Evolutionary conservation across 1,140 invertebrate genomes (phyloP), one percentile per base, ranked within the genome.

Genomic region (Diabrotica undecimpunctata): DNA sequence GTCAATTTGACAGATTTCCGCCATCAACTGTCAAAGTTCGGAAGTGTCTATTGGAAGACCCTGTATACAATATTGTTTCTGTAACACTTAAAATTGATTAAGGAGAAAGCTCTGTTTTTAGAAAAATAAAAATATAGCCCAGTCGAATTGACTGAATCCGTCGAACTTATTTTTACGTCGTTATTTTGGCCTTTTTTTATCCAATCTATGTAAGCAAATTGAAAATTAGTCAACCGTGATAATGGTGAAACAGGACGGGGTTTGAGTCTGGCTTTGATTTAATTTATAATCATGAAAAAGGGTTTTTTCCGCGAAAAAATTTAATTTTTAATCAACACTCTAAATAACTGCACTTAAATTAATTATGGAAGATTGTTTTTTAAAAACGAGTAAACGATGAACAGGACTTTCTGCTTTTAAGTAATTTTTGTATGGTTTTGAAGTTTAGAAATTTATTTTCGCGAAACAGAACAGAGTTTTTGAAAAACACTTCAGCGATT

Each of bases 141-240:
- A 61, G 56, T 14, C 56, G 5, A 37, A 58, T 46, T 46, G 41
- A 46, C 41, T 46, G 38, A 4, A 11, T 52, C 13, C 41, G 63
- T 46, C 6, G 41, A 10, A 46, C n/a, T 46, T 63, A 66, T 65
- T 66, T 70, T 70, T 61, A 70, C 62, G 66, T 53, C 12, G 59
- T 65, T 67, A 65, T 66, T 64, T 70, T 65, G 54, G 58, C 53
- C 36, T 70, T 70, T 71, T 68, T 25, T 65, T 54, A 62, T 61
- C 64, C 70, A 71, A 71, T 71, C 66, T 66, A 71, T 68, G 65
- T 71, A 68, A 71, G 70, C 70, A 66, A 71, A 68, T 68, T 65
- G 69, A 62, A 64, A 66, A 67, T 68, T 68, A 70, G 63, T 70
- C 69, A 66, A 55, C 69, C 61, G 64, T 68, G 66, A 70, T 66